phyloP scores from a whole-genome alignment of 2,113 vertebrate genomes.

The Bubo bubo region DNA sequence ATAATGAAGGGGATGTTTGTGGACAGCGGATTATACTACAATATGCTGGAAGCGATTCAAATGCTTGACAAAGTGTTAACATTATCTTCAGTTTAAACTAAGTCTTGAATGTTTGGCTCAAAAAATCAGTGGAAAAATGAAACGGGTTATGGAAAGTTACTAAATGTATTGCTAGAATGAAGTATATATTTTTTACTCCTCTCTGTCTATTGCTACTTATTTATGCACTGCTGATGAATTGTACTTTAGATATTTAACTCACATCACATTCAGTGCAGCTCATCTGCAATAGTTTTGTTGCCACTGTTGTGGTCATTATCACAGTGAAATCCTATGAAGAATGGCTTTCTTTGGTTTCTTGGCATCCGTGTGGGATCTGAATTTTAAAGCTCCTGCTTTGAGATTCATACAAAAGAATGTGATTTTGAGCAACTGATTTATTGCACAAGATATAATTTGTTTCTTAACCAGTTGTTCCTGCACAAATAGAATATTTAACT shows the following conservation, averaged over 20 bases:
- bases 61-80: constrained; percentile 85
- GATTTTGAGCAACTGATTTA: constrained; percentile 73
- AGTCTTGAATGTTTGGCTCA: constrained; percentile 76
- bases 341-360: constrained; percentile 55
- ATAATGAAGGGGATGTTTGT: constrained; percentile 95
- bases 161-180: constrained; percentile 68
- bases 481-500: constrained; percentile 41
- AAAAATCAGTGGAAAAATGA: constrained; percentile 66
- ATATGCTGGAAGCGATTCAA: constrained; percentile 86
- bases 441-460: constrained; percentile 64
- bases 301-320: constrained; percentile 56
- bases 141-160: constrained; percentile 59
- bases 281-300: constrained; percentile 52
- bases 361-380: constrained; percentile 67
- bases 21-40: constrained; percentile 90
- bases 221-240: constrained; percentile 35
- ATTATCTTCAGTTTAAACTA: constrained; percentile 81
- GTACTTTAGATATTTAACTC: constrained; percentile 37
- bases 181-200: constrained; percentile 22
- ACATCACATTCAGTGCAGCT: constrained; percentile 19
- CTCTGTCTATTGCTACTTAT: neutral
- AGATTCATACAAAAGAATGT: constrained; percentile 60
- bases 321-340: constrained; percentile 60
- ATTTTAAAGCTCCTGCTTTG: constrained; percentile 74
- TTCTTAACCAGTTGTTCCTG: constrained; percentile 60